Evolutionary conservation across 2,888 invertebrate genomes (phyloP), one percentile per base, ranked within the genome.

Genomic region (Cataglyphis cursor): DNA sequence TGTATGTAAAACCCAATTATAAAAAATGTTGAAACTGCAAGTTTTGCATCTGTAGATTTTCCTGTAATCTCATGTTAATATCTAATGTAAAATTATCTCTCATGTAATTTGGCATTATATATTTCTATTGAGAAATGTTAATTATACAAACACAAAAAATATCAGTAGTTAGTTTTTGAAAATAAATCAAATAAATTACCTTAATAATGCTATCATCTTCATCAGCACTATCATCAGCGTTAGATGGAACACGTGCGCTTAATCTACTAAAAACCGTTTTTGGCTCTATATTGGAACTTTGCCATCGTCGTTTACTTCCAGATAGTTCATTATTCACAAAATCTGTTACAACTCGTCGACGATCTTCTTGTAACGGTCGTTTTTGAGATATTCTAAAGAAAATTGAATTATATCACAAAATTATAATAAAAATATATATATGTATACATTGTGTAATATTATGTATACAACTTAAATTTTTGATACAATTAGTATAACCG

Each of bases 211-310:
- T 91, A 70, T 95, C 95, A 83, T 95, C 95, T 86, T 95, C 94
- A 68, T 95, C 94, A 0, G 93, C 95, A 82, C 94, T 94, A 61
- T 95, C 95, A 86, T 95, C 95, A 2, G 93, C 93, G 89, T 93
- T 94, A 35, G 94, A 94, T 61, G 94, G 92, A 65, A 94, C 94
- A 75, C 94, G 90, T 31, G 94, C 95, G 86, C 95, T 95, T 75
- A 95, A 91, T 18, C 95, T 92, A 90, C 94, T 95, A 82, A 95
- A 95, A 81, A 95, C 95, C 76, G 95, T 95, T 90, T 95, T 95
- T 44, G 94, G 95, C 87, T 95, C 95, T 9, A 90, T 86, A 28
- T 90, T 92, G 3, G 93, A 91, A 3, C 89, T 85, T 61, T 93
- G 94, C 93, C 94, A 94, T 73, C 94, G 91, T 66, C 94, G 90